Evolutionary conservation across 2,888 invertebrate genomes (phyloP).

Genomic region (Melieria picta): DNA sequence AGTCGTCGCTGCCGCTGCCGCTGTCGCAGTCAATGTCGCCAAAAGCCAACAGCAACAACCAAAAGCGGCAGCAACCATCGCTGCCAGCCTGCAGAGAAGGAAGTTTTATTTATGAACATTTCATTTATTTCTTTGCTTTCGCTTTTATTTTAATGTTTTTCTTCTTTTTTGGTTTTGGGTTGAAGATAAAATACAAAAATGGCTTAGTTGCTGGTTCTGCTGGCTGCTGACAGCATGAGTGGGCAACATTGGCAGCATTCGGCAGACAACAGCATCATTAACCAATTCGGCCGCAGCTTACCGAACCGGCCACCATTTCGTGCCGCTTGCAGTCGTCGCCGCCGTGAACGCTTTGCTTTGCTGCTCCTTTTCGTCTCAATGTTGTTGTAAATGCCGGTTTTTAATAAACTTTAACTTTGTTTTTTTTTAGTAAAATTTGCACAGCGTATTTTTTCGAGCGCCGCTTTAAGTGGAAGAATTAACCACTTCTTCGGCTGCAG

Average conservation of each 20-base stretch:
- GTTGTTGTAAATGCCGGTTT: not conserved
- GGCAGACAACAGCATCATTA: constrained; percentile 19
- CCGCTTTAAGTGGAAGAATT: not conserved
- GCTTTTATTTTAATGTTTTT: not conserved
- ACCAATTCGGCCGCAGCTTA: constrained; percentile 8
- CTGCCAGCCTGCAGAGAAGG: not conserved
- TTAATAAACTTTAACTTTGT: not conserved
- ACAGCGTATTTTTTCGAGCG: not conserved
- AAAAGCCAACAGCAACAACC: too few species aligned
- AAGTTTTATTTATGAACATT: constrained; percentile 19
- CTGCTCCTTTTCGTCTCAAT: not conserved
- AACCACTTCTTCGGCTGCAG: not conserved
- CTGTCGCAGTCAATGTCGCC: too few species aligned
- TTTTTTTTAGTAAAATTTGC: not conserved
- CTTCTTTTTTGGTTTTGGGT: not conserved
- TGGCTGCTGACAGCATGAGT: constrained; percentile 30
- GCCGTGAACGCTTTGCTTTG: not conserved
- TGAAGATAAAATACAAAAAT: not conserved
- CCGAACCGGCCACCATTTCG: not conserved
- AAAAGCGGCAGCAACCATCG: too few species aligned
- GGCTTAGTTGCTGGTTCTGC: not conserved
- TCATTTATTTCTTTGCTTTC: constrained; percentile 17
- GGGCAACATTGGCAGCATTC: constrained; percentile 20
- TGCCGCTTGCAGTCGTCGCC: not conserved
- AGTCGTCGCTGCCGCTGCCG: too few species aligned